Percentiles rank a stretch among this genome's conserved stretches.
These are phyloP conservation scores for Penaeus indicus DNA, from an alignment of 1,140 invertebrate genomes.

Conservation along the genomic window DNA sequence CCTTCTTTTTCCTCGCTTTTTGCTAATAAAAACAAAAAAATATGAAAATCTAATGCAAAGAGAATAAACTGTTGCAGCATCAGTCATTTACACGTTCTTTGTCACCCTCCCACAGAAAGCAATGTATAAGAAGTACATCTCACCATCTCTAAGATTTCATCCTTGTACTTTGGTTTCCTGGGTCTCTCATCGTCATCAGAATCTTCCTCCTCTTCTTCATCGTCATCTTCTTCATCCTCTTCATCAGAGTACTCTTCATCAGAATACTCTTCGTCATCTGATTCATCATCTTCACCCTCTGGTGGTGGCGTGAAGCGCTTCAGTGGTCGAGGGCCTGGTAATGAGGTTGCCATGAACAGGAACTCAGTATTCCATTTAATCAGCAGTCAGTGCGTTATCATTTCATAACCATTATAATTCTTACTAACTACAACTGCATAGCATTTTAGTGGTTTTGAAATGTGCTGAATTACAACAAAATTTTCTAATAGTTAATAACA, in stretches of 20 bases:
- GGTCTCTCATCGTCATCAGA: constrained; percentile 74
- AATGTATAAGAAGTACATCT: constrained; percentile 69
- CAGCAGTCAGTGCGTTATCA: neutral
- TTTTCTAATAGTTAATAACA: no score
- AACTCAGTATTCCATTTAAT: neutral
- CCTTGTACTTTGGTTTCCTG: constrained; percentile 71
- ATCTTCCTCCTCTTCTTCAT: constrained; percentile 68
- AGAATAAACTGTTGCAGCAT: no score
- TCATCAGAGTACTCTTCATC: constrained; percentile 67
- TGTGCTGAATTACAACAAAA: no score
- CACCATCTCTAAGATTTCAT: constrained; percentile 75
- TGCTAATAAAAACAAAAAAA: no score
- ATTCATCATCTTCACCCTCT: constrained; percentile 75
- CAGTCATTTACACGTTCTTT: no score
- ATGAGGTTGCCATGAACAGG: neutral
- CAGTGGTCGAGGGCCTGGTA: constrained; percentile 81
- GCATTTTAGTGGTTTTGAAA: neutral
- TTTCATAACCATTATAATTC: neutral
- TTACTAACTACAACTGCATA: neutral
- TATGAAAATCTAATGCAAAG: no score
- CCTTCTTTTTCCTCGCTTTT: no score
- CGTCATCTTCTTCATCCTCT: constrained; percentile 66
- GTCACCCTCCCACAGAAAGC: no score
- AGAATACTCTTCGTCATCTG: constrained; percentile 67
- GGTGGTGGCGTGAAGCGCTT: constrained; percentile 91